A percentile compares a stretch with the other conserved stretches of the same genome.
phyloP scores from a whole-genome alignment of 1,140 invertebrate species.

The Monomorium pharaonis region DNA sequence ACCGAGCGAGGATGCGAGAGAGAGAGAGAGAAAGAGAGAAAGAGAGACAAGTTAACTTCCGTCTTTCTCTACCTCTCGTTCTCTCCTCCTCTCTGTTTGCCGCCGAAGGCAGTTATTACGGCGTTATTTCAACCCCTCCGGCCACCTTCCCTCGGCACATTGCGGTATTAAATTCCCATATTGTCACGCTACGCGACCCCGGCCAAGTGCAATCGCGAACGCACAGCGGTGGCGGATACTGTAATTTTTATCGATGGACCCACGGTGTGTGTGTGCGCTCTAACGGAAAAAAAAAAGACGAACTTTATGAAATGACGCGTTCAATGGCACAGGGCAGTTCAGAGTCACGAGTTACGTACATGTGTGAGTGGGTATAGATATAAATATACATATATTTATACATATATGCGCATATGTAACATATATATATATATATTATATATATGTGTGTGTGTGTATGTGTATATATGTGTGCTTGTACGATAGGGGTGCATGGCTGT shows the following conservation, averaged over 20 bases:
- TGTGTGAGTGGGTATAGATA: background rate
- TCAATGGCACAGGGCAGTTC: background rate
- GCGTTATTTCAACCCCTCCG: constrained; percentile 69
- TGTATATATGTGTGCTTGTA: background rate
- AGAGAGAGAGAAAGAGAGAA: no score
- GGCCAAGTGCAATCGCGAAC: constrained; percentile 58
- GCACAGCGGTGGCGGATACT: constrained; percentile 34
- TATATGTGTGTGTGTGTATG: background rate
- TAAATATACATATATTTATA: background rate
- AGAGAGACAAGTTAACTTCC: constrained; percentile 49
- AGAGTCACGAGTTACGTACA: background rate
- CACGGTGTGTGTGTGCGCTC: constrained; percentile 9
- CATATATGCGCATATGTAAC: background rate
- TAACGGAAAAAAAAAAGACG: constrained; percentile 30
- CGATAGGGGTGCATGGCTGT: background rate
- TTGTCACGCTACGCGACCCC: constrained; percentile 65
- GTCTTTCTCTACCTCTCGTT: background rate
- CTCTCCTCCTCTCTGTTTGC: constrained; percentile 56
- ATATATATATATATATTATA: background rate
- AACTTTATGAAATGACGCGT: constrained; percentile 56
- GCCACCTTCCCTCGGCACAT: constrained; percentile 40
- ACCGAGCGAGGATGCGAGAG: background rate
- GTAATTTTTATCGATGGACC: constrained; percentile 71
- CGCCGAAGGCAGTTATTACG: constrained; percentile 71
- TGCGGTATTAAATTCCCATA: constrained; percentile 74